A percentile compares a stretch with the other conserved stretches of the same genome.
Conservation (phyloP, 1,140 invertebrate species). For the Temnothorax longispinosus region DNA sequence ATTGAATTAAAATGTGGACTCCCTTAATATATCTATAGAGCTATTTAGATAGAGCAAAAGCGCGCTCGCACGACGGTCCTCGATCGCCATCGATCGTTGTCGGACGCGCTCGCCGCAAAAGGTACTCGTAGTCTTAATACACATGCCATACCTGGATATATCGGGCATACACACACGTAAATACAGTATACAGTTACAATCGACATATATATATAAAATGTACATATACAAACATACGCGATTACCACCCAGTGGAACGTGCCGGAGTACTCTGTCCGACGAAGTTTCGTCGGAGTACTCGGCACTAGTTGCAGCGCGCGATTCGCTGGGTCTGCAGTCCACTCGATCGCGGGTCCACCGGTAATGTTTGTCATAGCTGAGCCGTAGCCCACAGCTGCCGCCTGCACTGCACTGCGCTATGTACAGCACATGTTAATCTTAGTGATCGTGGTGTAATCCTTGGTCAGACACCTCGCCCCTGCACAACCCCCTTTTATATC, state of each 20-base stretch:
- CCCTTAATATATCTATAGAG: conserved; percentile 26
- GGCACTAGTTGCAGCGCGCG: conserved; percentile 63
- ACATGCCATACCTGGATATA: conserved; percentile 83
- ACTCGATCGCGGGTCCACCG: conserved; percentile 77
- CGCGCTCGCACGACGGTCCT: conserved; percentile 1
- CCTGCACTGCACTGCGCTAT: conserved; percentile 85
- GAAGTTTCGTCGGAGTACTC: conserved; percentile 40
- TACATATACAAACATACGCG: conserved; percentile 84
- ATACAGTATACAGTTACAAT: conserved; percentile 81
- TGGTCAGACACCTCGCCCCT: conserved; percentile 64
- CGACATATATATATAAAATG: conserved; percentile 81
- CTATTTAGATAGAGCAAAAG: background rate
- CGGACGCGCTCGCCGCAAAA: conserved; percentile 1
- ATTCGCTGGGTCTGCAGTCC: conserved; percentile 75
- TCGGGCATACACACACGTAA: conserved; percentile 85
- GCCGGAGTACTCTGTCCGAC: conserved; percentile 41
- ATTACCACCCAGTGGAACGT: conserved; percentile 63
- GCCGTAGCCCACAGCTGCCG: conserved; percentile 85
- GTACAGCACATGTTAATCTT: conserved; percentile 83
- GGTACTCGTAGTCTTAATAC: conserved; percentile 75
- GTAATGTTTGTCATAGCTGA: conserved; percentile 82
- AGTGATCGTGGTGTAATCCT: conserved; percentile 81
- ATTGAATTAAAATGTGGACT: conserved; percentile 40
- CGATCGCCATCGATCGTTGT: conserved; percentile 29
- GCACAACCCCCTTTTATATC: background rate